phyloP scores from a whole-genome alignment of 2,113 vertebrate species.

The Microcebus jonahi region DNA sequence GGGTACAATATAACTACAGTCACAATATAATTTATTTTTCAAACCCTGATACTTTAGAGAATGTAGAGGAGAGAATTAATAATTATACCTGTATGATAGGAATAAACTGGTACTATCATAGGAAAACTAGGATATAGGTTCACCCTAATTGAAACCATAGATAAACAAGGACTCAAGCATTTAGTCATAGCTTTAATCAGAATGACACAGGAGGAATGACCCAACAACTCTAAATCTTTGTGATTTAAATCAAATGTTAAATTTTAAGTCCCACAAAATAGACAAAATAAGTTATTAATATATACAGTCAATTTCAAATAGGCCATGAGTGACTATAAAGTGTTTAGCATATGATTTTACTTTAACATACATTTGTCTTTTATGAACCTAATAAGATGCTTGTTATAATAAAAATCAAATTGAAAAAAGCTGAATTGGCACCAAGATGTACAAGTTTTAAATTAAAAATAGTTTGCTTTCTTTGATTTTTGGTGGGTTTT shows the following conservation, averaged over 20 bases:
- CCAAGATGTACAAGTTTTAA: neutral
- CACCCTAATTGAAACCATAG: constrained; percentile 13
- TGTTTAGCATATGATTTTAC: neutral
- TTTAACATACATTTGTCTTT: neutral
- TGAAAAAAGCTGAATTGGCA: too few species aligned
- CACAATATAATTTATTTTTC: neutral
- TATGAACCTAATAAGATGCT: neutral
- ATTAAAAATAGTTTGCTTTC: constrained; percentile 4
- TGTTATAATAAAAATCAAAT: neutral
- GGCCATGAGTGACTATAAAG: neutral
- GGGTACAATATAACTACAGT: neutral
- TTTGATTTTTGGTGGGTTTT: neutral
- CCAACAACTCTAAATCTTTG: neutral
- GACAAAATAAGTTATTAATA: neutral
- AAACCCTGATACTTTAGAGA: neutral
- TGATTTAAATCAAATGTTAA: constrained; percentile 25
- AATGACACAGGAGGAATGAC: neutral
- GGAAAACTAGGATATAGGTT: neutral
- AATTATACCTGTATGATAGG: neutral
- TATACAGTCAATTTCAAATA: neutral
- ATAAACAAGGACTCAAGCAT: neutral
- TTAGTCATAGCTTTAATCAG: neutral
- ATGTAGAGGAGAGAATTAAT: neutral
- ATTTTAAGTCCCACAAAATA: neutral
- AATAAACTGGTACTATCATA: neutral